A percentile compares a stretch with the other conserved stretches of the same genome.
Conservation (phyloP, 2,888 invertebrate species). For the Drosophila rubida region DNA sequence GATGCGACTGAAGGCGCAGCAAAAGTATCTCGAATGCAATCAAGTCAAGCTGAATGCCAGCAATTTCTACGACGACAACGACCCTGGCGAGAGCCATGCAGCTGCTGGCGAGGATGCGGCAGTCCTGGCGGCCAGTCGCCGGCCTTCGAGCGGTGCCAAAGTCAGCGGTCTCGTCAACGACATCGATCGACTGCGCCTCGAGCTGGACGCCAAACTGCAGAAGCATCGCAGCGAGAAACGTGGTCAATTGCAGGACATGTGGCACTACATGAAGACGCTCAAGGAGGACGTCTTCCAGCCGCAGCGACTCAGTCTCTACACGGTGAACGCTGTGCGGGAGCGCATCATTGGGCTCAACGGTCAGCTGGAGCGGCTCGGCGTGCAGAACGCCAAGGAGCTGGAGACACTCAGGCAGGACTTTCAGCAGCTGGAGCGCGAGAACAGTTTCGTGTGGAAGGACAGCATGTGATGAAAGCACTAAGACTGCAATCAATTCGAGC, state of each 20-base stretch:
- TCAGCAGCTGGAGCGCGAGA: slow-evolving; percentile 65
- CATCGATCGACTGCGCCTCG: slow-evolving; percentile 77
- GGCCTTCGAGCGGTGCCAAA: slow-evolving; percentile 44
- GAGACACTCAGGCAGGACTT: slow-evolving; percentile 59
- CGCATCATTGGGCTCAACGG: slow-evolving; percentile 78
- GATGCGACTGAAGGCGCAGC: slow-evolving; percentile 84
- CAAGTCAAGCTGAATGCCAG: slow-evolving; percentile 82
- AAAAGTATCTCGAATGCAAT: slow-evolving; percentile 84
- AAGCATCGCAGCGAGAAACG: slow-evolving; percentile 62
- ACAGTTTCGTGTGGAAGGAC: slow-evolving; percentile 65
- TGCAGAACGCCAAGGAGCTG: slow-evolving; percentile 71
- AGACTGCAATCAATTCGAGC: too few relatives aligned
- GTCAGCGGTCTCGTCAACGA: slow-evolving; percentile 67
- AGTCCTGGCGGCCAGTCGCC: slow-evolving; percentile 1
- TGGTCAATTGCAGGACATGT: slow-evolving; percentile 80
- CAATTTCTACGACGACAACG: slow-evolving; percentile 68
- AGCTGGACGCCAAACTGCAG: slow-evolving; percentile 66
- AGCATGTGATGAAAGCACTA: slow-evolving; percentile 29
- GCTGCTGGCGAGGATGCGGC: not conserved
- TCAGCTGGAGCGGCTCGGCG: slow-evolving; percentile 73
- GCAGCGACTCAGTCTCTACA: slow-evolving; percentile 73
- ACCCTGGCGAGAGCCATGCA: slow-evolving; percentile 24
- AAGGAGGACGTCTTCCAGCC: slow-evolving; percentile 75
- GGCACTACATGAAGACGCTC: slow-evolving; percentile 76
- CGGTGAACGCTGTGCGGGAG: slow-evolving; percentile 77